These are phyloP conservation scores for Neodon shergylaensis DNA, from an alignment of 2,113 vertebrate species.

Conservation along the genomic window DNA sequence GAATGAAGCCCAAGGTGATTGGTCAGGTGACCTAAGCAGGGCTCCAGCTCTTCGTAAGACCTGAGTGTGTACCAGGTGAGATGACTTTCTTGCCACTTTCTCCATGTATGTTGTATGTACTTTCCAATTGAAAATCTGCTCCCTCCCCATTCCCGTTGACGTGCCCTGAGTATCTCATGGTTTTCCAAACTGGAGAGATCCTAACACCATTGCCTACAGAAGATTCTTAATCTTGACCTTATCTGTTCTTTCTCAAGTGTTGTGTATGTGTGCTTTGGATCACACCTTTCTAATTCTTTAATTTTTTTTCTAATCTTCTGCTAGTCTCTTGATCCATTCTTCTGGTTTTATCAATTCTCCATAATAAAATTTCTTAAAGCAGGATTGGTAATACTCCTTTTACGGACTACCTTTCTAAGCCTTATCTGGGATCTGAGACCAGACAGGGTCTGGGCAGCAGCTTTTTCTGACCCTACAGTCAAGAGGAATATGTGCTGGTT, in stretches of 20 bases:
- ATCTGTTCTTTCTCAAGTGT: background rate
- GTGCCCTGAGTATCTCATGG: background rate
- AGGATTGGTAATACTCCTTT: background rate
- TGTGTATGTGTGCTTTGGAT: background rate
- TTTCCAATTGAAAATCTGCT: background rate
- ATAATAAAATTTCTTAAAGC: background rate
- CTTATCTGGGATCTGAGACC: background rate
- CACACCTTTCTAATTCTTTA: background rate
- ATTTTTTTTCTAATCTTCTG: constrained; percentile 29
- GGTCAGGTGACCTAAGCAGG: background rate
- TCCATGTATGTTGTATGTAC: accelerated
- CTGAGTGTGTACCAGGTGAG: too few species aligned
- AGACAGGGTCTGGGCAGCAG: background rate
- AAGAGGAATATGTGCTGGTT: background rate
- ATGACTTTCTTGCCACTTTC: background rate
- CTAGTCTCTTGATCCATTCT: background rate
- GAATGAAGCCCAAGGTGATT: background rate
- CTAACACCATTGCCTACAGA: background rate
- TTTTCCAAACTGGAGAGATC: background rate
- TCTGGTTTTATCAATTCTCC: background rate
- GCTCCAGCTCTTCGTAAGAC: background rate
- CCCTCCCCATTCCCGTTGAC: background rate
- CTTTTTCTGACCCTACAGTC: background rate
- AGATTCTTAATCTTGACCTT: background rate
- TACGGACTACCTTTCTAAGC: background rate